These are phyloP conservation scores for Nineta flava DNA, from an alignment of 2,888 invertebrate genomes.

Conservation along the genomic window DNA sequence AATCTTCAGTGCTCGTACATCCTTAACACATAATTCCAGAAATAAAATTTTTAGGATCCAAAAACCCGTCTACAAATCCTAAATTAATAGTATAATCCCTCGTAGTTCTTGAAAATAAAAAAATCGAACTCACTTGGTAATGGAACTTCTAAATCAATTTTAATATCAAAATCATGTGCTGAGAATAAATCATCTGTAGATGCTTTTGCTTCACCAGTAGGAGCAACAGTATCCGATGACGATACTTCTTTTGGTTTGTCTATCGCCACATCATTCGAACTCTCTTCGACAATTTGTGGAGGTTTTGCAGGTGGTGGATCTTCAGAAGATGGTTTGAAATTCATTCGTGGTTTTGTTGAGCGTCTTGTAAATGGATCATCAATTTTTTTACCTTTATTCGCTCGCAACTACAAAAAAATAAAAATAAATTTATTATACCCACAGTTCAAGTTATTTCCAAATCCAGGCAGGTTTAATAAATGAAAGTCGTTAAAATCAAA, in stretches of 20 bases:
- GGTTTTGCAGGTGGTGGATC: constrained; percentile 15
- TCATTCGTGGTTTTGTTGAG: constrained; percentile 78
- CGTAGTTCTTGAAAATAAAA: too few species aligned
- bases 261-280: constrained; percentile 18
- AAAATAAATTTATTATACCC: too few species aligned
- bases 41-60: too few species aligned
- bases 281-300: constrained; percentile 17
- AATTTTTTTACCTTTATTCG: constrained; percentile 28
- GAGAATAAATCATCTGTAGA: constrained; percentile 34
- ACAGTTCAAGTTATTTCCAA: too few species aligned
- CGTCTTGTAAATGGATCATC: constrained; percentile 86
- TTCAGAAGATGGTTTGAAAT: constrained; percentile 44
- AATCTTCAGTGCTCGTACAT: too few species aligned
- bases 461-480: too few species aligned
- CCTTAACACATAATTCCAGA: too few species aligned
- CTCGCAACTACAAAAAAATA: constrained; percentile 15
- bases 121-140: constrained; percentile 47
- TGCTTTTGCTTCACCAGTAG: constrained; percentile 21
- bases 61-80: too few species aligned
- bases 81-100: too few species aligned
- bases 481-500: too few species aligned
- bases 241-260: constrained; percentile 24
- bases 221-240: constrained; percentile 15
- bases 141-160: constrained; percentile 79
- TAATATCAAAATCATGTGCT: constrained; percentile 88